Base-by-base conservation (phyloP, 2,797 vertebrate species). In the Myoxocephalus aenaeus region DNA sequence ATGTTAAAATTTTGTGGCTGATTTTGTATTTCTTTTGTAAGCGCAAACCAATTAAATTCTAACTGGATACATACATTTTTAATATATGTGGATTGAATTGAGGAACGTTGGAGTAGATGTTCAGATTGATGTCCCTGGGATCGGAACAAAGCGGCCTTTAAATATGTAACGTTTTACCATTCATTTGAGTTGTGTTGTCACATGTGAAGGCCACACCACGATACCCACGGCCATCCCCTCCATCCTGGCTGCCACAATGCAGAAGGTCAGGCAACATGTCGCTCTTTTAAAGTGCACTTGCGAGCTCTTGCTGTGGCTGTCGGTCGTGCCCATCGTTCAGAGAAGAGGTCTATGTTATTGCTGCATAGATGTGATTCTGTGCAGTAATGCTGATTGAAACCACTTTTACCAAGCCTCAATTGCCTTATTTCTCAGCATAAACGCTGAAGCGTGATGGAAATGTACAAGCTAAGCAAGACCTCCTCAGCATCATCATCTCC, bases 181-280 rank as follows among this genome's bases (percentile, higher is more conserved):
- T 64, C 66, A 82, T 86, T 12, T 76, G 75, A 59, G 25, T 20
- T 64, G 18, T 65, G 51, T n/a, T n/a, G n/a, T n/a, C 27, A 73
- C 58, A 64, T 80, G 73, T 72, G 78, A 70, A 40, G 10, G 77
- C 63, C 66, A 46, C 87, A 81, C n/a, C 65, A 66, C 53, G 84
- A 81, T 65, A 79, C 73, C 86, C 80, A 84, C 57, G 87, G 84
- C 80, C 64, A 65, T 71, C 70, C 65, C 58, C 78, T 81, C 72
- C 63, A 65, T 80, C 74, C 54, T 72, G 84, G 79, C 85, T 89
- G 82, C 75, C 77, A 78, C 63, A 50, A 76, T 34, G 63, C 32
- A 59, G 87, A 91, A 90, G 92, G 90, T 92, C 87, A 83, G 80
- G 70, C 75, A 72, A 63, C 69, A 22, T 54, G 80, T 76, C 86